Conservation (phyloP, 2,888 invertebrate genomes). For the Chamaedrilus cognettii region DNA sequence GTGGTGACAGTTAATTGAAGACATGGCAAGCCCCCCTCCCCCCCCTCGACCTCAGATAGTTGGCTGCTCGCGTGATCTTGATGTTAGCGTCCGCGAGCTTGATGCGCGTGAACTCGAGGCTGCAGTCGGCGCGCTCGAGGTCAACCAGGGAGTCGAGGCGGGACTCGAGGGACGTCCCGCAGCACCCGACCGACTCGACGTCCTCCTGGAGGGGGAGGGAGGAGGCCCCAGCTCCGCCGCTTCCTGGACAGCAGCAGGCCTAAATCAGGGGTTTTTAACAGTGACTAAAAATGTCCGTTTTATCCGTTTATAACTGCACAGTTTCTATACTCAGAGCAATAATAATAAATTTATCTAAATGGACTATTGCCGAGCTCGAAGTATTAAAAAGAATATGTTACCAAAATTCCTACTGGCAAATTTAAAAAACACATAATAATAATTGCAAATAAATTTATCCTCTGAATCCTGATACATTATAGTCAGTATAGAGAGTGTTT, state of each 20-base stretch:
- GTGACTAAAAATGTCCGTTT: no score
- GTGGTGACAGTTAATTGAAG: no score
- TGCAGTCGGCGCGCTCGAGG: constrained; percentile 38
- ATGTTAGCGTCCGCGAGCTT: constrained; percentile 39
- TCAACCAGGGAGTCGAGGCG: constrained; percentile 38
- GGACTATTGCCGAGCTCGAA: no score
- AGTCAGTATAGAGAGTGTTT: no score
- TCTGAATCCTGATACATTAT: no score
- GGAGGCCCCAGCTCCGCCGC: constrained; percentile 9
- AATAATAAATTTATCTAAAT: neutral
- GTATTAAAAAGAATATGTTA: no score
- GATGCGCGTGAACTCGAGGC: constrained; percentile 40
- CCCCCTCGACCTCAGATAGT: constrained; percentile 40
- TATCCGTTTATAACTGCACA: no score
- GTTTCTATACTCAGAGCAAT: no score
- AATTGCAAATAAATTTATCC: no score
- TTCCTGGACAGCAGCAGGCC: constrained; percentile 4
- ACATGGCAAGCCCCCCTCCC: no score
- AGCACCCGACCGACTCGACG: constrained; percentile 18
- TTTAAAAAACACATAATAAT: no score
- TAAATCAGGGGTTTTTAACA: neutral
- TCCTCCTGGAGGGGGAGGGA: constrained; percentile 23
- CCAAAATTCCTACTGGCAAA: no score
- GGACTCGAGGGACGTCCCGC: constrained; percentile 21
- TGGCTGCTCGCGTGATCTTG: constrained; percentile 37